Evolutionary conservation across 2,888 invertebrate genomes (phyloP), one percentile per base, ranked within the genome.

Genomic region (Eremobia ochroleuca): DNA sequence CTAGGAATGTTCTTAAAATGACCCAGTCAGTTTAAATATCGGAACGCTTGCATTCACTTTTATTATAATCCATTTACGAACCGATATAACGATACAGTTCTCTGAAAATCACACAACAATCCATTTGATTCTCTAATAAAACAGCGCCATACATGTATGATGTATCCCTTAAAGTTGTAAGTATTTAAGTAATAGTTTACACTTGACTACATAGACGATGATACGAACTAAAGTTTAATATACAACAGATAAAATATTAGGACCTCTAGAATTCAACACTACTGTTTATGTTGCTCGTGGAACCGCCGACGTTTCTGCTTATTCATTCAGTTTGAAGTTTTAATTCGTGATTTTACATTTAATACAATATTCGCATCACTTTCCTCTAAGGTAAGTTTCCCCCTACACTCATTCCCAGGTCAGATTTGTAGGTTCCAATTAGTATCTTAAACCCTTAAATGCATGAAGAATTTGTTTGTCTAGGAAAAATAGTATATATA

Each of bases 171-270:
- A 31, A 18, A 64, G 15, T 65, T 77, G 31, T 37, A n/a, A n/a
- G n/a, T n/a, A n/a, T n/a, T n/a, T n/a, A n/a, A n/a, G n/a, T n/a
- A 40, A 65, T n/a, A 64, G 31, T 59, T 65, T 55, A 64, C 34
- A 72, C n/a, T 69, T 69, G 46, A 61, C 34, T 40, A 68, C 49
- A 49, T n/a, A 71, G 21, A 68, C 34, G 49, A 25, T 18, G 61
- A 69, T 77, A 65, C 2, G 21, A 81, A 59, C 21, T 55, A 52
- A 28, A 81, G 55, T 81, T 77, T 81, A 81, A 59, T 69, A 34
- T 59, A 18, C 6, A 59, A 21, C 4, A 31, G 8, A 73, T 81
- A 76, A 72, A 72, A 65, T 59, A n/a, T 77, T 69, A 81, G 15
- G 8, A 66, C 55, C 73, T 73, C 25, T 34, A 75, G 9, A 43